phyloP scores from a whole-genome alignment of 2,113 vertebrate species.

The Scytalopus superciliaris region DNA sequence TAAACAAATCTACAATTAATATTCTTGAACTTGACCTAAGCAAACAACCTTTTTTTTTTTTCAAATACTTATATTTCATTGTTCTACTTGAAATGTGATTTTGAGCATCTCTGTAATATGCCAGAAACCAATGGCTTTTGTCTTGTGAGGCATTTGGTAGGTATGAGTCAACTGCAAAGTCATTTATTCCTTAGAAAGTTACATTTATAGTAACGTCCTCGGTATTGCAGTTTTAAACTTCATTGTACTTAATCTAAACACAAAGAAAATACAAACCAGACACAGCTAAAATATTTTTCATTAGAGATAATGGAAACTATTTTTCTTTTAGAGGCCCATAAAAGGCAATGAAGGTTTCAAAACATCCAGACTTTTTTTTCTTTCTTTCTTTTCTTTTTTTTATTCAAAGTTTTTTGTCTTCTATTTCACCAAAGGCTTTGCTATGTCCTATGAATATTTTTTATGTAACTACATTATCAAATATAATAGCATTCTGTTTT shows the following conservation, averaged over 20 bases:
- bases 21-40: background rate
- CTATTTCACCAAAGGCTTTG: background rate
- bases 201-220: constrained; percentile 56
- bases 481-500: background rate
- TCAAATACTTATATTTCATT: background rate
- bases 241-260: constrained; percentile 68
- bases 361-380: constrained; percentile 24
- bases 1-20: background rate
- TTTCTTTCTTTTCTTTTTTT: background rate
- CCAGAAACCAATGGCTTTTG: background rate
- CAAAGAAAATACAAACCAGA: constrained; percentile 65
- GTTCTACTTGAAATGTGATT: background rate
- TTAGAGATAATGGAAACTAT: constrained; percentile 75
- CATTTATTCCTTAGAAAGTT: constrained; percentile 47
- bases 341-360: constrained; percentile 68
- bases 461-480: background rate
- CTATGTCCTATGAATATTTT: background rate
- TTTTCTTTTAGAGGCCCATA: constrained; percentile 71
- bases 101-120: background rate
- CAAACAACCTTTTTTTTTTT: background rate
- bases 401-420: background rate
- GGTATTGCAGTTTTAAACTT: constrained; percentile 59
- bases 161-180: constrained; percentile 38
- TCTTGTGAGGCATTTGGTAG: constrained; percentile 17
- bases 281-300: constrained; percentile 70